phyloP scores from a whole-genome alignment of 2,797 vertebrate genomes.

The Melanotaenia maccullochi region DNA sequence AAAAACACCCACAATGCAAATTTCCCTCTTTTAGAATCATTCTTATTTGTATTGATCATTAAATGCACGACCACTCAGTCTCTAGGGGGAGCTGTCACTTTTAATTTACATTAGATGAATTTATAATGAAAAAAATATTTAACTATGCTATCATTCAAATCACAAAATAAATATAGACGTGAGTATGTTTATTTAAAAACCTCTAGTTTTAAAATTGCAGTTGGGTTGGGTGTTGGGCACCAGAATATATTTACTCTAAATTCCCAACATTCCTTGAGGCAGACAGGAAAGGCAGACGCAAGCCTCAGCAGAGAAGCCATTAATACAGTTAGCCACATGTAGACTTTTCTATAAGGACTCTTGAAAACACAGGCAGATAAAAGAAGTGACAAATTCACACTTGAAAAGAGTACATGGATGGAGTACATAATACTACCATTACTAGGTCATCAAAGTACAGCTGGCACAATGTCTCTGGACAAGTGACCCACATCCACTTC shows the following conservation, averaged over 20 bases:
- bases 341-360: constrained; percentile 12
- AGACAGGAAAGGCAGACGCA: constrained; percentile 52
- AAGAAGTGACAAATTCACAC: constrained; percentile 26
- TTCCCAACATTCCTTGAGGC: constrained; percentile 72
- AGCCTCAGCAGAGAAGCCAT: constrained; percentile 50
- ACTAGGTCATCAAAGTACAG: constrained; percentile 13
- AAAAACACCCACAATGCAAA: constrained; percentile 36
- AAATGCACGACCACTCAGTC: constrained; percentile 36
- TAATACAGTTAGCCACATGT: constrained; percentile 41
- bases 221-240: constrained; percentile 15
- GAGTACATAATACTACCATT: background rate
- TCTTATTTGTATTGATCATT: constrained; percentile 55
- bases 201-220: constrained; percentile 32
- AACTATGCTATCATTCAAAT: constrained; percentile 40
- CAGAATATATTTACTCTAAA: constrained; percentile 68
- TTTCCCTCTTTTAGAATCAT: constrained; percentile 35
- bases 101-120: constrained; percentile 47
- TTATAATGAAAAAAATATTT: constrained; percentile 17
- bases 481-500: constrained; percentile 29
- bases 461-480: constrained; percentile 9
- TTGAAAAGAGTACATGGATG: constrained; percentile 1
- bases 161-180: constrained; percentile 32
- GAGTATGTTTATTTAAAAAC: constrained; percentile 29
- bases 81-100: constrained; percentile 39
- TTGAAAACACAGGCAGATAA: constrained; percentile 11